Percentiles rank a stretch among this genome's conserved stretches.
These are phyloP conservation scores for Pandemis cinnamomeana DNA, from an alignment of 2,888 invertebrate genomes.

Conservation along the genomic window DNA sequence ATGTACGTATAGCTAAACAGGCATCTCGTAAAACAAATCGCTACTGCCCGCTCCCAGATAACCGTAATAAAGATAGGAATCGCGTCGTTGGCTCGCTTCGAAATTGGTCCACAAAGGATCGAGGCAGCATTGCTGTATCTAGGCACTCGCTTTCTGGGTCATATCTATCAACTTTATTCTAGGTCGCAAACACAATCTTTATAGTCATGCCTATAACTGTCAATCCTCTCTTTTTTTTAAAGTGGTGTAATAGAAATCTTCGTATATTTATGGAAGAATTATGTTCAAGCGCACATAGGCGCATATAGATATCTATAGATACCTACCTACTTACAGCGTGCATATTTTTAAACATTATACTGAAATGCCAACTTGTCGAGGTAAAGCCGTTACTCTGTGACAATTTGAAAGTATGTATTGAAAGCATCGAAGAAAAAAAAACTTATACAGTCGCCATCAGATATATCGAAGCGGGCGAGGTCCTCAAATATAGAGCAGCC, in stretches of 20 bases:
- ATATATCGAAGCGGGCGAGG: too few relatives aligned
- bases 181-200: conserved; percentile 1
- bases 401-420: too few relatives aligned
- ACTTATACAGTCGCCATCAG: too few relatives aligned
- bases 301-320: too few relatives aligned
- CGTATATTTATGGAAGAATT: neutral
- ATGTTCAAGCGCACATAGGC: too few relatives aligned
- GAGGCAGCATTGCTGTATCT: conserved; percentile 5
- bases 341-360: too few relatives aligned
- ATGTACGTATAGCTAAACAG: conserved; percentile 54
- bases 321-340: too few relatives aligned
- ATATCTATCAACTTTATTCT: conserved; percentile 8
- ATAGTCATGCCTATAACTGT: neutral
- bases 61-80: conserved; percentile 44
- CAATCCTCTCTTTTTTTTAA: neutral
- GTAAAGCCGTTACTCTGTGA: too few relatives aligned
- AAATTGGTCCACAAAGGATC: conserved; percentile 6
- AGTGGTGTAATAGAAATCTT: neutral
- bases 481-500: too few relatives aligned
- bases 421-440: too few relatives aligned
- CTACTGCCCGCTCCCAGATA: conserved; percentile 53
- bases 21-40: conserved; percentile 52
- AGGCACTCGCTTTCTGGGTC: conserved; percentile 2
- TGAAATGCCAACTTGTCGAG: too few relatives aligned
- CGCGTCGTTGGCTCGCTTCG: conserved; percentile 7